Conservation (phyloP, 2,888 invertebrate genomes). For the Gymnoscelis rufifasciata region DNA sequence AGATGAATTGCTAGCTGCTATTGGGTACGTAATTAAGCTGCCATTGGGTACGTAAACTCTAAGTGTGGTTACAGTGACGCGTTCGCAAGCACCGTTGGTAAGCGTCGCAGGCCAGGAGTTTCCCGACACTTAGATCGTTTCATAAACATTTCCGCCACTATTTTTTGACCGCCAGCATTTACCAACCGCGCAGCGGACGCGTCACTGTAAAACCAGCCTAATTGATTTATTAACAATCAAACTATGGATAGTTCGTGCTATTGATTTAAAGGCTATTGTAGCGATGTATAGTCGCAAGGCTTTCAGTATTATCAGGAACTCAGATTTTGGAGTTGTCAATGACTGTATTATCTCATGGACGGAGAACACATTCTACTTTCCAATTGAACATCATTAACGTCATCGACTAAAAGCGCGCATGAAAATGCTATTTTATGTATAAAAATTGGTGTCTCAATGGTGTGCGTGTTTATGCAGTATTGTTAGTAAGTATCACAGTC, state of each 20-base stretch:
- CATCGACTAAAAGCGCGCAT: conserved; percentile 7
- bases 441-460: conserved; percentile 22
- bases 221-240: no score
- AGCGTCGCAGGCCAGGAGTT: no score
- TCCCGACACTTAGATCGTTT: no score
- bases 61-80: no score
- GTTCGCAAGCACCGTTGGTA: no score
- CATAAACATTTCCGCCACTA: no score
- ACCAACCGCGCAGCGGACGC: no score
- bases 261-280: neutral
- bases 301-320: conserved; percentile 13
- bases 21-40: no score
- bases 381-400: conserved; percentile 16
- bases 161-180: no score
- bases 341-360: conserved; percentile 56
- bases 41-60: no score
- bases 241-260: neutral
- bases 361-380: conserved; percentile 49
- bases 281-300: conserved; percentile 16
- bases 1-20: no score
- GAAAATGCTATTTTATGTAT: neutral
- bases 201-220: no score
- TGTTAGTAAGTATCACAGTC: conserved; percentile 31
- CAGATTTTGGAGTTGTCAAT: conserved; percentile 21
- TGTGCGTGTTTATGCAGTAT: conserved; percentile 19